phyloP scores from a whole-genome alignment of 2,888 invertebrate species.

The Zaprionus lineosus region DNA sequence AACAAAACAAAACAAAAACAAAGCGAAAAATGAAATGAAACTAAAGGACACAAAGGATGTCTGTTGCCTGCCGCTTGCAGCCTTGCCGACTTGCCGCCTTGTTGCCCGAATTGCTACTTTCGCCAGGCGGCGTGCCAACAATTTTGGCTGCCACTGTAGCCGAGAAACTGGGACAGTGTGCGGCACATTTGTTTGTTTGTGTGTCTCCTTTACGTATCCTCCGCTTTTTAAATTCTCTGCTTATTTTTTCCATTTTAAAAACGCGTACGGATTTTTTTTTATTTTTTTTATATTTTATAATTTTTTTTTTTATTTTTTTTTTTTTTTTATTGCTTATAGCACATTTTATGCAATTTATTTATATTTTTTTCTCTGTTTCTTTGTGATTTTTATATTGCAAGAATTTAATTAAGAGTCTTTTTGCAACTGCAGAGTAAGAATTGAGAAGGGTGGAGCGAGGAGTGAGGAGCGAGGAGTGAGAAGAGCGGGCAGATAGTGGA shows the following conservation, averaged over 20 bases:
- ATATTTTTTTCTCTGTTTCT: constrained; percentile 1
- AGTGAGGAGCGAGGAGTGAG: no score
- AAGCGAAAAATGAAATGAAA: constrained; percentile 2
- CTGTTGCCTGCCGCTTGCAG: background rate
- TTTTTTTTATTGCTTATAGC: constrained; percentile 26
- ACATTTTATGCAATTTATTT: constrained; percentile 24
- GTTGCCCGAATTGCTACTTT: constrained; percentile 56
- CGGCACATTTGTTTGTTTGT: constrained; percentile 49
- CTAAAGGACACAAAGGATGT: constrained; percentile 25
- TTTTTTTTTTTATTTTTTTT: constrained; percentile 3
- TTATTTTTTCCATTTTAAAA: constrained; percentile 5
- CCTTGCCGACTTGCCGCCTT: constrained; percentile 22
- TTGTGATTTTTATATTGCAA: constrained; percentile 17
- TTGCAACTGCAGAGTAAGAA: constrained; percentile 24
- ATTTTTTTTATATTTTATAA: background rate
- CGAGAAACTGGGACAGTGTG: constrained; percentile 50
- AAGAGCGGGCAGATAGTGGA: constrained; percentile 17
- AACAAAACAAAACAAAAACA: constrained; percentile 2
- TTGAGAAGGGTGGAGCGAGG: background rate
- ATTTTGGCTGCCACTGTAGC: constrained; percentile 31
- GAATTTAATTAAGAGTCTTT: constrained; percentile 67
- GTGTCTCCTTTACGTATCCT: constrained; percentile 8
- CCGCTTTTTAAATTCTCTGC: no score
- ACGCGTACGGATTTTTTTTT: no score
- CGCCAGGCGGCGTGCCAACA: constrained; percentile 12